These are phyloP conservation scores for Hedya salicella DNA, from an alignment of 2,888 invertebrate genomes.

Conservation along the genomic window DNA sequence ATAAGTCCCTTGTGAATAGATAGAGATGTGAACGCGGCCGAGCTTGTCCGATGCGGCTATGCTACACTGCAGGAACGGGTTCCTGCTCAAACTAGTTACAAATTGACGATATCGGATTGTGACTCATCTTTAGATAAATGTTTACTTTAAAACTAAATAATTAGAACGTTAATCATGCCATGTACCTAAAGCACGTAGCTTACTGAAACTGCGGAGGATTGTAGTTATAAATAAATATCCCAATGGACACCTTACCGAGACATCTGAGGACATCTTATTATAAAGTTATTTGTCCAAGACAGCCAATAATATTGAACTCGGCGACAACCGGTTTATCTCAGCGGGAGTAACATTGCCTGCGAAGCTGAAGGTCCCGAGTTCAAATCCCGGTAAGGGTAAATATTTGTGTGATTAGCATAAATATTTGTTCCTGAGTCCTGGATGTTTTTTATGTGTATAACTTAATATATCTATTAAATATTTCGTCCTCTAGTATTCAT, in stretches of 20 bases:
- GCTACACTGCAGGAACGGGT: constrained; percentile 54
- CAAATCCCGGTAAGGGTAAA: too few relatives aligned
- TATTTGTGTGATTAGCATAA: too few relatives aligned
- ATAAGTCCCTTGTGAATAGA: constrained; percentile 46
- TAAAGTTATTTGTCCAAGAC: too few relatives aligned
- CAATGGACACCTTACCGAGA: neutral
- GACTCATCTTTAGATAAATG: constrained; percentile 47
- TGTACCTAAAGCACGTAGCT: neutral
- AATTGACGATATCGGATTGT: constrained; percentile 52
- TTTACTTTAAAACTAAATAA: constrained; percentile 34
- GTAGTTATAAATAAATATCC: neutral
- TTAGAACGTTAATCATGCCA: constrained; percentile 18
- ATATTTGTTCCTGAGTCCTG: too few relatives aligned
- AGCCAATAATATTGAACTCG: too few relatives aligned
- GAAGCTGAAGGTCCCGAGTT: too few relatives aligned
- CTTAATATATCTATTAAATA: too few relatives aligned
- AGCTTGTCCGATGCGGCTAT: constrained; percentile 50
- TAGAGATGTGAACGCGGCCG: constrained; percentile 52
- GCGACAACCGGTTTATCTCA: too few relatives aligned
- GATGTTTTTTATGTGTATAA: too few relatives aligned
- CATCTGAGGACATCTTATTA: neutral
- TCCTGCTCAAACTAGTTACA: constrained; percentile 53
- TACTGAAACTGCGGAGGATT: neutral
- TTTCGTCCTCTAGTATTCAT: too few relatives aligned
- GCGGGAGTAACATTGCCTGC: too few relatives aligned